Conservation (phyloP, 2,888 invertebrate genomes). For the Nemoura dubitans region DNA sequence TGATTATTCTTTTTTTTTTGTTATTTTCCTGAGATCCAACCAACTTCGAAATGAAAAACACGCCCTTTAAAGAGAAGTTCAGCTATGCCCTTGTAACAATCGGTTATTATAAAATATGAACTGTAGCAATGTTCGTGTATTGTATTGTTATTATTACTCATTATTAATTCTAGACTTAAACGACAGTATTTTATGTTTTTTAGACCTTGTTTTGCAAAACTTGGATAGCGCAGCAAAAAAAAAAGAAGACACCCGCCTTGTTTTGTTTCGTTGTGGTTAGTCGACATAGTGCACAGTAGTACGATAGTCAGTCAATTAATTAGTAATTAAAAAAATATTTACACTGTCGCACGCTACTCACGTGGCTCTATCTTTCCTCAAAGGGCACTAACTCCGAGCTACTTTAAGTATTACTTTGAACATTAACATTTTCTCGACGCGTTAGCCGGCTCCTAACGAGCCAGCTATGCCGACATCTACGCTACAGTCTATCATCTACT, state of each 20-base stretch:
- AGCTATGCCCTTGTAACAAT: not conserved
- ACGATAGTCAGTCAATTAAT: constrained; percentile 30
- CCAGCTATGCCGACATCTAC: not conserved
- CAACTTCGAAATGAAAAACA: constrained; percentile 4
- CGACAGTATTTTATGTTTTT: not conserved
- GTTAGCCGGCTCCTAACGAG: not conserved
- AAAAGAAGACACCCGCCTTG: not conserved
- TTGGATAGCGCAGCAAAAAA: not conserved
- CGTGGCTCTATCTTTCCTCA: not conserved
- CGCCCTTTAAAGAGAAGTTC: not conserved
- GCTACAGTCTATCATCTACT: not conserved
- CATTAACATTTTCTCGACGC: not conserved
- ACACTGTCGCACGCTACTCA: not conserved
- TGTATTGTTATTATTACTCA: not conserved
- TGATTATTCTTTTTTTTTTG: constrained; percentile 2
- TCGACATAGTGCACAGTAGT: not conserved
- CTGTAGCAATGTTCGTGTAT: not conserved
- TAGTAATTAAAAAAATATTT: constrained; percentile 30
- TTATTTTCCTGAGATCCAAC: constrained; percentile 12
- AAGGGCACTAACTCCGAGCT: not conserved
- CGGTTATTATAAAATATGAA: constrained; percentile 12
- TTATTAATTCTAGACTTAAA: constrained; percentile 1
- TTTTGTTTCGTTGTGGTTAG: constrained; percentile 4
- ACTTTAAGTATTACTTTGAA: constrained; percentile 21
- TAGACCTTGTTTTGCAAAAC: not conserved